Conservation (phyloP, 2,113 vertebrate genomes). For the Eulemur macaco region DNA sequence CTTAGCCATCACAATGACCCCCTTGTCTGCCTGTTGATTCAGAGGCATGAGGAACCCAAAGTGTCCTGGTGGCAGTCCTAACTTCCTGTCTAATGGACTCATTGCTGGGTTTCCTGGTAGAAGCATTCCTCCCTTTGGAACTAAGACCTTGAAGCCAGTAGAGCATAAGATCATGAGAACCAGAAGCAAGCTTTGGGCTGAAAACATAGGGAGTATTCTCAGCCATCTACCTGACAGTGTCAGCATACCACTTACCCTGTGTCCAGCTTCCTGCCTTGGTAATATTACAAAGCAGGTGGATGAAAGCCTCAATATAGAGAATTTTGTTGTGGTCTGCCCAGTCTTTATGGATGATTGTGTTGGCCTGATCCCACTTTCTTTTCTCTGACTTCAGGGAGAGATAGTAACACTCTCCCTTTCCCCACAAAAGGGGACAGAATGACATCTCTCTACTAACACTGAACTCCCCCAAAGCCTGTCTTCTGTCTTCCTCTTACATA, state of each 20-base stretch:
- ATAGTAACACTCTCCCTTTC: neutral
- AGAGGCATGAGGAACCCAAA: neutral
- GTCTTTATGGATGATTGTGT: neutral
- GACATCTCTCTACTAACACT: neutral
- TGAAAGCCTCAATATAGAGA: neutral
- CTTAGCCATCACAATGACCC: rapidly evolving
- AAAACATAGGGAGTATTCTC: neutral
- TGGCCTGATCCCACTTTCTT: neutral
- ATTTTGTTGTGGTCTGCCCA: neutral
- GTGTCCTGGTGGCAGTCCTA: neutral
- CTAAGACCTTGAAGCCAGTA: neutral
- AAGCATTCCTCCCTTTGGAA: neutral
- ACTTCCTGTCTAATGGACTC: no score
- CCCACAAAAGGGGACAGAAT: neutral
- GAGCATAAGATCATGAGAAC: neutral
- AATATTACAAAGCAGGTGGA: neutral
- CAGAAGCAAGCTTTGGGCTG: neutral
- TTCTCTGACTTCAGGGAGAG: neutral
- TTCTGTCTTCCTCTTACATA: neutral
- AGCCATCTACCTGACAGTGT: neutral
- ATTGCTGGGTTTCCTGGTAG: neutral
- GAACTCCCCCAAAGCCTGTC: neutral
- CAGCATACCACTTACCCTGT: neutral
- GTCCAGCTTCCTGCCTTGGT: neutral
- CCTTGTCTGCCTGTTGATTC: neutral